Evolutionary conservation across 2,888 invertebrate genomes (phyloP), one percentile per base, ranked within the genome.

Genomic region (Drosophila fulvimacula): DNA sequence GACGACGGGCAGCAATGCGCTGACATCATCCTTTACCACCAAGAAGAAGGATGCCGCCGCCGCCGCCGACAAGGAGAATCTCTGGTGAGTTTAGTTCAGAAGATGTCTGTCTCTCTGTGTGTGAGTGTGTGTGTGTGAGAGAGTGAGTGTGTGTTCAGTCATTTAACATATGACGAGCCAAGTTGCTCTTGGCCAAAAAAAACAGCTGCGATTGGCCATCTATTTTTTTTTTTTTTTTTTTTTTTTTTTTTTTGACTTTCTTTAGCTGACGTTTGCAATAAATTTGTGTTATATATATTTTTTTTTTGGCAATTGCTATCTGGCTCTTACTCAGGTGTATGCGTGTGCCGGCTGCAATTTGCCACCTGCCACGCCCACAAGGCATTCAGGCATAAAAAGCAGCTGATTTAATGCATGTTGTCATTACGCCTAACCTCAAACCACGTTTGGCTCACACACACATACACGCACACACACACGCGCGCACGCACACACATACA

Each of bases 31-130:
- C 70, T 88, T 91, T 67, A 91, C 90, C 24, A 76, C 83, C 15
- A 91, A 91, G 74, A 92, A 91, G 82, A 92, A 92, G 89, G 91
- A 92, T 90, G 90, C 91, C 75, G 88, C 81, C 74, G 88, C 81
- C 74, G 88, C 81, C 24, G 69, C 81, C 53, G 92, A 91, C 66
- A 91, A 92, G 78, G 92, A 92, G 76, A 92, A 92, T 70, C 82
- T 92, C 66, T 92, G 92, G 92, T 92, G 67, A 91, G 91, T 82
- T 32, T 3, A 32, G 17, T 11, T 21, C 7, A 11, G 4, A 13
- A n/a, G 52, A 17, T 19, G 13, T 34, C 17, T 19, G 13, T 34
- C 17, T 13, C 9, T 39, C 0, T 10, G 39, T 10, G 19, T 13
- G 5, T 4, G 19, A 34, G 7, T 5, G 15, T n/a, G 4, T 36